These are phyloP conservation scores for Fratercula arctica DNA, from an alignment of 2,797 vertebrate genomes.

Conservation along the genomic window DNA sequence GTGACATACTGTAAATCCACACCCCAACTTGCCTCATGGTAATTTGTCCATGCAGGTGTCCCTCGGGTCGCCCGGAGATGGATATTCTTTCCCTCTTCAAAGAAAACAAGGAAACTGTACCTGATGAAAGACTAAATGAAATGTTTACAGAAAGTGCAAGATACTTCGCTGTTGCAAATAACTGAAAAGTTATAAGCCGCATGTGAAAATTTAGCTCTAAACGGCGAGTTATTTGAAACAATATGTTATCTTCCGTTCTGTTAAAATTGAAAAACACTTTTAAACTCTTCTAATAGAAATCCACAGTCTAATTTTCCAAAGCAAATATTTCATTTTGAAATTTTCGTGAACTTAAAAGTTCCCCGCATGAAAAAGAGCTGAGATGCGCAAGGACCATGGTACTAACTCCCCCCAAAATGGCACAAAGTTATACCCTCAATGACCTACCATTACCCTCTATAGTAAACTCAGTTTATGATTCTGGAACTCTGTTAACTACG, in stretches of 20 bases:
- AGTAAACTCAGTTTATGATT: neutral
- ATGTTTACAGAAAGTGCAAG: neutral
- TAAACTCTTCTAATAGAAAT: neutral
- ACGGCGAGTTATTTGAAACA: neutral
- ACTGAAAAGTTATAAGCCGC: neutral
- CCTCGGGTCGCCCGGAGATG: neutral
- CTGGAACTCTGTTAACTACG: neutral
- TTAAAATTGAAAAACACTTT: neutral
- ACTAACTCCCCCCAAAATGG: neutral
- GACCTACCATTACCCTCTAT: neutral
- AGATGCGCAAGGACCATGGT: neutral
- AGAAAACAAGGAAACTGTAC: neutral
- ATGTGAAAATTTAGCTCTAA: neutral
- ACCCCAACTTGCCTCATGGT: slow-evolving; percentile 17
- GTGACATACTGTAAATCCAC: slow-evolving; percentile 23
- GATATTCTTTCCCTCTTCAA: slow-evolving; percentile 5
- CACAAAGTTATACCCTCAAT: neutral
- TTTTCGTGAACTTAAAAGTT: neutral
- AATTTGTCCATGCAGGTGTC: neutral
- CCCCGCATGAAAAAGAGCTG: neutral
- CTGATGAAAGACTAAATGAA: neutral
- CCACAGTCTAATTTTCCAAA: neutral
- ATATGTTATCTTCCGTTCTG: neutral
- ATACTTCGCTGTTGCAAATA: neutral
- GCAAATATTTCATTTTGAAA: neutral